phyloP scores from a whole-genome alignment of 2,113 vertebrate species.

The Sylvicapra grimmia region DNA sequence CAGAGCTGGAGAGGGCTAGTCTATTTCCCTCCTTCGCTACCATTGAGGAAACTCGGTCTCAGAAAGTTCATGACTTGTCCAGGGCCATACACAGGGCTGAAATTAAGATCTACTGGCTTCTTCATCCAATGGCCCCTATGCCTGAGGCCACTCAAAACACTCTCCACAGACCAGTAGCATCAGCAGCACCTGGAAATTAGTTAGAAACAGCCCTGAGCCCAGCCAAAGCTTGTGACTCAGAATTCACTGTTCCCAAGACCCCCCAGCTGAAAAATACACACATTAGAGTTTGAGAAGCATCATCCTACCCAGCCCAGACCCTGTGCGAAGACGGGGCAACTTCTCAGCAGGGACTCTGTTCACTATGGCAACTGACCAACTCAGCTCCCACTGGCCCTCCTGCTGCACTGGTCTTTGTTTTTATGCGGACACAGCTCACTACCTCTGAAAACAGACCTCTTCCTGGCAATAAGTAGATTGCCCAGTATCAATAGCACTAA shows the following conservation, averaged over 20 bases:
- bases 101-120: not conserved
- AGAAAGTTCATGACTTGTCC: not conserved
- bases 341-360: not conserved
- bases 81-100: not conserved
- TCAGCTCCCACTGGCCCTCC: not conserved
- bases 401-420: not conserved
- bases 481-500: not conserved
- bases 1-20: not conserved
- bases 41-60: not conserved
- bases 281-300: not conserved
- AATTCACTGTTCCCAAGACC: not conserved
- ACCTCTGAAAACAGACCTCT: not conserved
- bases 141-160: not conserved
- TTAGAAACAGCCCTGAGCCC: not conserved
- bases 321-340: not conserved
- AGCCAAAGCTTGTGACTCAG: not conserved
- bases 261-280: not conserved
- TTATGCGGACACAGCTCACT: not conserved
- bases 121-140: not conserved
- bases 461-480: not conserved
- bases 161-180: not conserved
- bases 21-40: not conserved
- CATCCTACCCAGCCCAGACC: not conserved
- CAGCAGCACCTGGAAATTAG: not conserved
- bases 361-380: not conserved